These are phyloP conservation scores for Gryllus bimaculatus DNA, from an alignment of 1,140 invertebrate species.

Conservation along the genomic window DNA sequence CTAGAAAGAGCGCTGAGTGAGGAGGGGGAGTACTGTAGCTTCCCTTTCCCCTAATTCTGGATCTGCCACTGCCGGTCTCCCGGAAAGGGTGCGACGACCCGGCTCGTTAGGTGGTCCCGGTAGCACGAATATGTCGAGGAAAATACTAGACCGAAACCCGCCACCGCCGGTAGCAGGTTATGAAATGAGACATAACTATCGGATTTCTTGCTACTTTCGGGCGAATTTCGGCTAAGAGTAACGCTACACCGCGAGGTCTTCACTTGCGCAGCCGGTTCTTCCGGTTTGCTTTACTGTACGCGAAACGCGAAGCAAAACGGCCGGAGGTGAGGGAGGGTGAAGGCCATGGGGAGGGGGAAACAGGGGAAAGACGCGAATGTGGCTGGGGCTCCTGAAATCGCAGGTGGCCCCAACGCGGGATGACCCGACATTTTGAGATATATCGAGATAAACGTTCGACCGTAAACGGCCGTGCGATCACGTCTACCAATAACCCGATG, in stretches of 20 bases:
- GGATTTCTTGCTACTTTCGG: neutral
- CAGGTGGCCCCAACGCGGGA: too few species aligned
- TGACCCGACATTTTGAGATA: too few species aligned
- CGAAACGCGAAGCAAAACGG: neutral
- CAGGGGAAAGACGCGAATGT: too few species aligned
- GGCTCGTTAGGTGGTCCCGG: neutral
- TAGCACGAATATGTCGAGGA: neutral
- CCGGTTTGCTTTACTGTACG: neutral
- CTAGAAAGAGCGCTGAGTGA: too few species aligned
- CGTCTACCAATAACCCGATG: too few species aligned
- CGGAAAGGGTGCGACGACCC: neutral
- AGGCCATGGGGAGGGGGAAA: too few species aligned
- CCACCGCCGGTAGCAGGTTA: neutral
- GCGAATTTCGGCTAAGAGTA: neutral
- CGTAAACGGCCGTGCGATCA: too few species aligned
- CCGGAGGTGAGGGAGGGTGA: too few species aligned
- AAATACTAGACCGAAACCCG: neutral
- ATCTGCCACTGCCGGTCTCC: neutral
- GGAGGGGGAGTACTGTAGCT: too few species aligned
- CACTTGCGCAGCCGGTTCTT: neutral
- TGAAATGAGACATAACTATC: neutral
- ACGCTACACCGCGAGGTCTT: neutral
- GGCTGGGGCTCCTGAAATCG: too few species aligned
- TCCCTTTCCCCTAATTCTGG: too few species aligned
- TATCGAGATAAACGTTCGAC: too few species aligned